Percentiles rank a stretch among this genome's conserved stretches.
phyloP scores from a whole-genome alignment of 2,113 vertebrate genomes.

The Ivindomyrus marchei region DNA sequence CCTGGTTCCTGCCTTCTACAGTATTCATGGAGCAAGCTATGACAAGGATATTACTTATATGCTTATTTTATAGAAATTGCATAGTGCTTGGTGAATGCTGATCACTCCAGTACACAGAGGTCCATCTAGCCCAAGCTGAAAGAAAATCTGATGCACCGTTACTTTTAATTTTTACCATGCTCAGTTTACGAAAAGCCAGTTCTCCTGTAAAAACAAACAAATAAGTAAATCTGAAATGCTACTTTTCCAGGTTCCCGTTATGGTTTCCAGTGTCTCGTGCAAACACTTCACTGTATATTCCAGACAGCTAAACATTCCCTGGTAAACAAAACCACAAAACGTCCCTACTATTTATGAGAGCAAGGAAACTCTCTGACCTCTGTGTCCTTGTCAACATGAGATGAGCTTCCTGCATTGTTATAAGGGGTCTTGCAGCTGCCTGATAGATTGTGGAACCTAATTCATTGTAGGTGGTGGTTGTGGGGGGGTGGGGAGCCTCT shows the following conservation, averaged over 20 bases:
- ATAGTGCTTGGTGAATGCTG: conserved; percentile 23
- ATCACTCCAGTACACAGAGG: conserved; percentile 13
- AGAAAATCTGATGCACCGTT: neutral
- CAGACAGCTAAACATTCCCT: conserved; percentile 7
- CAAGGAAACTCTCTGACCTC: neutral
- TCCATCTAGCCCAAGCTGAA: neutral
- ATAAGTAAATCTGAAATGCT: neutral
- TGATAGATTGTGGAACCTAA: conserved; percentile 34
- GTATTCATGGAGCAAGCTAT: neutral
- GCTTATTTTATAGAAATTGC: conserved; percentile 26
- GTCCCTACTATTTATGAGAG: neutral
- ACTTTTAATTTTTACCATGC: neutral
- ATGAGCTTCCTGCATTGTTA: conserved; percentile 5
- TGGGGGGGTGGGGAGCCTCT: conserved; percentile 33
- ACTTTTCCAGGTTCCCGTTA: neutral
- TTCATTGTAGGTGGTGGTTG: conserved; percentile 42
- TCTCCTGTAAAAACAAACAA: neutral
- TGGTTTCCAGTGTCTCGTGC: neutral
- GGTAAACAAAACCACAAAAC: conserved; percentile 3
- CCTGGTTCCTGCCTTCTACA: conserved; percentile 21
- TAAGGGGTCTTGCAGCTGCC: conserved; percentile 8
- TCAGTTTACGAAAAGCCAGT: neutral
- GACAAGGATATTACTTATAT: conserved; percentile 22
- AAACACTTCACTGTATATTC: neutral
- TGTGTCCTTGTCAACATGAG: neutral